A percentile compares a stretch with the other conserved stretches of the same genome.
Evolutionary conservation across 2,888 invertebrate genomes (phyloP).

Genomic region (Neria commutata): DNA sequence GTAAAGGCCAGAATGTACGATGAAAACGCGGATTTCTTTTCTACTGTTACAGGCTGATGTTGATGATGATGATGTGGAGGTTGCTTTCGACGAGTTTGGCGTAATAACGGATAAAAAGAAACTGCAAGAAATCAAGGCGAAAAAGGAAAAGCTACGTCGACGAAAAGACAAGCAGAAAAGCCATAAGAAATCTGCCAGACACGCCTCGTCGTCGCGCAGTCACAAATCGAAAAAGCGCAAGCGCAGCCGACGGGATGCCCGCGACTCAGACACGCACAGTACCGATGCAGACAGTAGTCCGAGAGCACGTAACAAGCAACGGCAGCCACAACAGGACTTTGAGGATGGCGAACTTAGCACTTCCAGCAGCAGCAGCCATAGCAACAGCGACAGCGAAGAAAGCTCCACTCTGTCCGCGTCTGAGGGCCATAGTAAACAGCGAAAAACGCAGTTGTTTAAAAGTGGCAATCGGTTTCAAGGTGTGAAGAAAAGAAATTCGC

Average conservation of each 20-base stretch:
- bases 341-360: constrained; percentile 49
- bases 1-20: constrained; percentile 51
- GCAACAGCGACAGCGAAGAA: constrained; percentile 34
- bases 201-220: no score
- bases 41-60: constrained; percentile 53
- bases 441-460: constrained; percentile 40
- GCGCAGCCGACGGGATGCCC: constrained; percentile 17
- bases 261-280: constrained; percentile 10
- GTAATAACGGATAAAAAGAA: constrained; percentile 47
- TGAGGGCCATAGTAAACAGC: constrained; percentile 23
- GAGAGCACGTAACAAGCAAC: background rate
- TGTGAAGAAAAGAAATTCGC: constrained; percentile 50
- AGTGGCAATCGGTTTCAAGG: constrained; percentile 54
- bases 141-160: constrained; percentile 38
- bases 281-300: constrained; percentile 9
- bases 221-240: constrained; percentile 33
- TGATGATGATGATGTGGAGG: constrained; percentile 35
- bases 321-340: constrained; percentile 26
- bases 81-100: constrained; percentile 49
- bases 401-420: constrained; percentile 8
- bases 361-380: constrained; percentile 35
- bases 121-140: constrained; percentile 35
- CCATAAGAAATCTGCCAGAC: constrained; percentile 23
- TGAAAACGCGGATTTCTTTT: constrained; percentile 63
- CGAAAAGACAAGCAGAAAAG: constrained; percentile 34